phyloP scores from a whole-genome alignment of 2,888 invertebrate genomes.

The Minunthozetes semirufus region DNA sequence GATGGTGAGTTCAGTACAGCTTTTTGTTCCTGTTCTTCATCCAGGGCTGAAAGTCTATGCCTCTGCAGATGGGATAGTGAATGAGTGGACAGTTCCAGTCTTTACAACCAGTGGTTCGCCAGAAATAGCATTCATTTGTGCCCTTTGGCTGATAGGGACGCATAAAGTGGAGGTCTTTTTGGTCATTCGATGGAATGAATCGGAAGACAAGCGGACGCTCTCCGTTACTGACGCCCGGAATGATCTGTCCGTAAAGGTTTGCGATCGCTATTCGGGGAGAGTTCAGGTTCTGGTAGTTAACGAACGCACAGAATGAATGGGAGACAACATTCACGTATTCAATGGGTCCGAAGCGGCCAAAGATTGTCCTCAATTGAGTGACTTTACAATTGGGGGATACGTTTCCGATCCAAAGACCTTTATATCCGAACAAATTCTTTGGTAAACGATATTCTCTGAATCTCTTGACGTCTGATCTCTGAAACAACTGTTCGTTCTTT shows the following conservation, averaged over 20 bases:
- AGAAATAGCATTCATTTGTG: conserved; percentile 37
- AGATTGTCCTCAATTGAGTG: neutral
- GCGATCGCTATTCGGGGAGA: conserved; percentile 33
- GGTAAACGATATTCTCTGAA: neutral
- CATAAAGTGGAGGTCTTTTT: conserved; percentile 27
- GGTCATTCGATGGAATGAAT: conserved; percentile 26
- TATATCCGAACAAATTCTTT: conserved; percentile 27
- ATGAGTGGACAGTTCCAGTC: conserved; percentile 24
- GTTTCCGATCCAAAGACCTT: conserved; percentile 24
- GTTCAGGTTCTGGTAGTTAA: conserved; percentile 20
- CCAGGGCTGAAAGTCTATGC: conserved; percentile 24
- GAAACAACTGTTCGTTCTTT: neutral
- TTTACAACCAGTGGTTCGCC: conserved; percentile 37
- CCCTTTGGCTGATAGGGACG: conserved; percentile 27
- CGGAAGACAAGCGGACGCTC: conserved; percentile 25
- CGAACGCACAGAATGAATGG: conserved; percentile 19
- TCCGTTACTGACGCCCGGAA: conserved; percentile 12
- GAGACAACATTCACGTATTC: neutral
- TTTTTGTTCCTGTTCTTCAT: conserved; percentile 13
- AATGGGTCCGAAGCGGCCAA: neutral
- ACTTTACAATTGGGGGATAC: neutral
- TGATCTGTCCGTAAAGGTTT: neutral
- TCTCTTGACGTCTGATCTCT: neutral
- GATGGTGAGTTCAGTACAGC: neutral
- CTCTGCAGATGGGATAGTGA: conserved; percentile 16